Evolutionary conservation across 2,888 invertebrate genomes (phyloP).

Genomic region (Teinopalpus imperialis): DNA sequence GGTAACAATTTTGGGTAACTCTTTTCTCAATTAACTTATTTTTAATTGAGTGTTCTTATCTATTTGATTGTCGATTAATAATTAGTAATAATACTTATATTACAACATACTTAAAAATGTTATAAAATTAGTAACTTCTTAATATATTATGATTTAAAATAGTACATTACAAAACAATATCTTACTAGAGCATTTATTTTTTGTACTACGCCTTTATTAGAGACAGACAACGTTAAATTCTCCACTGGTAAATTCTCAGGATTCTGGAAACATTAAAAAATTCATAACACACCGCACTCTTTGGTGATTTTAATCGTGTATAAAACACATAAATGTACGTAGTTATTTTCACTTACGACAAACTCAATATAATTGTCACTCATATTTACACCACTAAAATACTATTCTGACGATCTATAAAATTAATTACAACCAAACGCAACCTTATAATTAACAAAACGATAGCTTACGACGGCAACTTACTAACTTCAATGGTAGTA

Average conservation of each 20-base stretch:
- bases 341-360: conserved; percentile 38
- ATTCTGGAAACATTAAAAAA: conserved; percentile 68
- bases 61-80: too few species aligned
- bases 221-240: conserved; percentile 61
- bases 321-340: neutral
- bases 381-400: conserved; percentile 32
- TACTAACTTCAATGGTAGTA: neutral
- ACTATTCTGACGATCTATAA: neutral
- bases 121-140: conserved; percentile 19
- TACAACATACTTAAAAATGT: conserved; percentile 5
- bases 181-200: conserved; percentile 85
- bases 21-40: too few species aligned
- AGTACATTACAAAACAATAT: too few species aligned
- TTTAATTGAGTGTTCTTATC: too few species aligned
- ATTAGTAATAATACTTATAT: too few species aligned
- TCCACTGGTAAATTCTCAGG: conserved; percentile 82
- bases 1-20: too few species aligned
- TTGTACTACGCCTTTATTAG: conserved; percentile 76
- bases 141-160: too few species aligned
- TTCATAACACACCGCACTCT: neutral
- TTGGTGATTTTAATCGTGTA: neutral
- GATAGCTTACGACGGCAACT: conserved; percentile 16
- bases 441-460: conserved; percentile 1
- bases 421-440: conserved; percentile 1
- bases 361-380: conserved; percentile 40